These are phyloP conservation scores for Steatornis caripensis DNA, from an alignment of 2,113 vertebrate species.

Conservation along the genomic window DNA sequence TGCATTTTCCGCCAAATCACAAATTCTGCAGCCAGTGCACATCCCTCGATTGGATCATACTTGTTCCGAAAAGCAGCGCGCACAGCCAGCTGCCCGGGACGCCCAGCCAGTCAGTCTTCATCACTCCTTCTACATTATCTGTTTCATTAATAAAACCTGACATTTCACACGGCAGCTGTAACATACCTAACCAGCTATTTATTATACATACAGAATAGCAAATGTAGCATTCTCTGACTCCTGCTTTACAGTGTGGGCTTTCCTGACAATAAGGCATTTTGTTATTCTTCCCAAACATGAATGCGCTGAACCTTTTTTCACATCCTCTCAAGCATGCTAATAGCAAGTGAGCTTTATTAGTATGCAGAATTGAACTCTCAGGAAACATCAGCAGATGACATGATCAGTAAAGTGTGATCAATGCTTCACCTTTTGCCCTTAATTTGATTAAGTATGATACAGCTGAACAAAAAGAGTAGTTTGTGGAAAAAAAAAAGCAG, in stretches of 20 bases:
- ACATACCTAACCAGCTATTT: constrained; percentile 24
- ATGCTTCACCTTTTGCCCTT: constrained; percentile 72
- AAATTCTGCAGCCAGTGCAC: not conserved
- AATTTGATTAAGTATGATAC: constrained; percentile 76
- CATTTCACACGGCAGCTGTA: constrained; percentile 54
- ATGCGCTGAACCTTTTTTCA: constrained; percentile 63
- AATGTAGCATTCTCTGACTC: constrained; percentile 10
- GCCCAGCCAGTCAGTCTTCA: constrained; percentile 1
- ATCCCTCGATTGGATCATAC: not conserved
- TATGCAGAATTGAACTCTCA: constrained; percentile 68
- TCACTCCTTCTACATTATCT: not conserved
- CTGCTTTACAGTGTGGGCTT: not conserved
- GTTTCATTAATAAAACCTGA: constrained; percentile 61
- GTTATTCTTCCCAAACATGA: constrained; percentile 70
- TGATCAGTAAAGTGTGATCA: constrained; percentile 75
- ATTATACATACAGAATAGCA: constrained; percentile 30
- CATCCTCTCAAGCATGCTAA: constrained; percentile 61
- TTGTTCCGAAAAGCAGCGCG: not conserved
- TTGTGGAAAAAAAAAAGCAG: not conserved
- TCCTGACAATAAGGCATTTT: constrained; percentile 49
- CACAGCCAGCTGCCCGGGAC: not conserved
- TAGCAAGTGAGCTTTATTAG: constrained; percentile 55
- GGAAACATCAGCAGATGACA: constrained; percentile 53
- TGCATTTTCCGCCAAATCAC: not conserved
- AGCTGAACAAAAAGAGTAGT: constrained; percentile 33